phyloP scores from a whole-genome alignment of 2,888 invertebrate genomes.

The Diarsia brunnea region DNA sequence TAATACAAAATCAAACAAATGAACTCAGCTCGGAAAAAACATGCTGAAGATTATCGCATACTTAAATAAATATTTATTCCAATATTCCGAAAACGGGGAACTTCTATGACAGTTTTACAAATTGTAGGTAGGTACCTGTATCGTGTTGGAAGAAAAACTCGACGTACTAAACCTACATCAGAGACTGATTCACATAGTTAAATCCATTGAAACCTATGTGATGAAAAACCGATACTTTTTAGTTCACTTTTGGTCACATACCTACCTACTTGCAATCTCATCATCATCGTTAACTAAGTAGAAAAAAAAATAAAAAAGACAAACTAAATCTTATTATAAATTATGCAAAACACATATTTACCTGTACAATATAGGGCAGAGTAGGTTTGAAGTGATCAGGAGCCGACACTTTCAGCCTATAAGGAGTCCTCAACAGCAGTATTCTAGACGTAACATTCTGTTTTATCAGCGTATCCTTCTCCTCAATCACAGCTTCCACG shows the following conservation, averaged over 20 bases:
- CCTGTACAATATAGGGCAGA: conserved; percentile 94
- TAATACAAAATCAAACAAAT: conserved; percentile 18
- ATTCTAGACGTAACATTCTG: conserved; percentile 93
- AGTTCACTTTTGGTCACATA: not conserved
- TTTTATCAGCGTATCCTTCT: conserved; percentile 95
- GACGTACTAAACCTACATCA: not conserved
- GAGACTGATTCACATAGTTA: not conserved
- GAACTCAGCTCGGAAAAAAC: conserved; percentile 25
- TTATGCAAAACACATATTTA: conserved; percentile 23
- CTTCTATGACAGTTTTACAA: not conserved
- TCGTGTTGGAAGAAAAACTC: not conserved
- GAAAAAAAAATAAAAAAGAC: not conserved
- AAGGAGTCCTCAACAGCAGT: conserved; percentile 91
- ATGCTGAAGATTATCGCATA: conserved; percentile 6
- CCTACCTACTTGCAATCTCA: no score
- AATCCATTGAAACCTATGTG: not conserved
- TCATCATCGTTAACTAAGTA: not conserved
- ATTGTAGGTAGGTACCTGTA: not conserved
- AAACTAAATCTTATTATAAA: not conserved
- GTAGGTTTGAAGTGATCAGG: conserved; percentile 97
- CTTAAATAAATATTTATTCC: conserved; percentile 6
- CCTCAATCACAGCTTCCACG: conserved; percentile 97
- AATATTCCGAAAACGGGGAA: not conserved
- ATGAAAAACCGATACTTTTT: not conserved
- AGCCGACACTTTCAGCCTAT: conserved; percentile 94